These are phyloP conservation scores for Diadegma fenestrale DNA, from an alignment of 2,888 invertebrate species.

Conservation along the genomic window DNA sequence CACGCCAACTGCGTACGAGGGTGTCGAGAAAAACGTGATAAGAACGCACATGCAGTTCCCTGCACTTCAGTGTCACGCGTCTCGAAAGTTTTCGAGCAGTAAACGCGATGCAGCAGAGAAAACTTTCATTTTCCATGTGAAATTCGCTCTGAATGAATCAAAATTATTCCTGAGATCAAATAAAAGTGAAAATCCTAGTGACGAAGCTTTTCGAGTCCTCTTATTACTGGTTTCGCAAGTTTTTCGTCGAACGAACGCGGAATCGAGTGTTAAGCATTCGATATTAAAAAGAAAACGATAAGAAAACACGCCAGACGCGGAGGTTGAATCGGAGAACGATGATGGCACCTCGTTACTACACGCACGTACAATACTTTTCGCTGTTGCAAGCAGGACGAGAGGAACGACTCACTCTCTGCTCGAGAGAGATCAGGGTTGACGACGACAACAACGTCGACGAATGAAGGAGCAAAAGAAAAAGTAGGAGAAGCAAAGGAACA, in stretches of 20 bases:
- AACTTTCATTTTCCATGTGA: background rate
- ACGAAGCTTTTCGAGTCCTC: background rate
- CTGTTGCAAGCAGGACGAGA: constrained; percentile 65
- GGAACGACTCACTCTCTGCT: constrained; percentile 80
- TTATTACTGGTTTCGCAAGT: background rate
- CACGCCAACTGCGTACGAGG: constrained; percentile 43
- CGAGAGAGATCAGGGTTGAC: constrained; percentile 64
- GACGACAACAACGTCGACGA: constrained; percentile 56
- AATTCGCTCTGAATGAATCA: background rate
- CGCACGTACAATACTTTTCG: constrained; percentile 68
- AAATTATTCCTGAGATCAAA: too few relatives aligned
- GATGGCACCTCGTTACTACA: constrained; percentile 80
- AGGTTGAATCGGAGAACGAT: constrained; percentile 37
- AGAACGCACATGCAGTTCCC: constrained; percentile 4
- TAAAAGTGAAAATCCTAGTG: too few relatives aligned
- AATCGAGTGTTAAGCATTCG: constrained; percentile 13
- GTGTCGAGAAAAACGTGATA: constrained; percentile 4
- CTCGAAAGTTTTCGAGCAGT: constrained; percentile 22
- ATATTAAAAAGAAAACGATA: constrained; percentile 19
- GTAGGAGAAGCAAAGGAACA: constrained; percentile 41
- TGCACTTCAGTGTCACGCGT: constrained; percentile 42
- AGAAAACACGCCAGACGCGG: background rate
- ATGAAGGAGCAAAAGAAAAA: constrained; percentile 16
- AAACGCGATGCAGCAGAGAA: background rate
- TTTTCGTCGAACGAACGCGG: background rate